A percentile compares a stretch with the other conserved stretches of the same genome.
phyloP scores from a whole-genome alignment of 2,797 vertebrate species.

The Scarus forsteni region DNA sequence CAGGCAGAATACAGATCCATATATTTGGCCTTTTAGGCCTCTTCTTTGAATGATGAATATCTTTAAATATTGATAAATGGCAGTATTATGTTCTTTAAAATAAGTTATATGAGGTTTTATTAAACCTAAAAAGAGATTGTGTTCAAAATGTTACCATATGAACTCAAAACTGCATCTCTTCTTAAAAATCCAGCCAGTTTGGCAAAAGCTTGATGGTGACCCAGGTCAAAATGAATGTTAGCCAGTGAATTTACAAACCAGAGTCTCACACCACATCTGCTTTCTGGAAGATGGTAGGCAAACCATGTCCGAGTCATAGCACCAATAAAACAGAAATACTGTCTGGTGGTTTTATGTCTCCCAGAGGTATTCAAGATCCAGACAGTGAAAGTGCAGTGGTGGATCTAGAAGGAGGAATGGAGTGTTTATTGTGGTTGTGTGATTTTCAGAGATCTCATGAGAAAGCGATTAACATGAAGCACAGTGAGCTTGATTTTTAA shows the following conservation, averaged over 20 bases:
- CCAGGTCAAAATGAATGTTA: slow-evolving; percentile 51
- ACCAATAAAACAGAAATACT: slow-evolving; percentile 29
- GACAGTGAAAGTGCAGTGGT: too few relatives aligned
- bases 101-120: neutral
- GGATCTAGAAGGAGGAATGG: too few relatives aligned
- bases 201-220: slow-evolving; percentile 9
- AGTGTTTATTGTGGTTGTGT: too few relatives aligned
- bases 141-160: neutral
- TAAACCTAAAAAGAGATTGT: too few relatives aligned
- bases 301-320: slow-evolving; percentile 49
- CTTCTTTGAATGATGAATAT: neutral
- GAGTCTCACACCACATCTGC: slow-evolving; percentile 40
- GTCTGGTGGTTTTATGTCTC: too few relatives aligned
- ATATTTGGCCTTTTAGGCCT: too few relatives aligned
- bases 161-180: neutral
- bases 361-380: too few relatives aligned
- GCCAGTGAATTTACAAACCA: slow-evolving; percentile 43
- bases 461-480: too few relatives aligned
- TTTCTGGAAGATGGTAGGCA: slow-evolving; percentile 38
- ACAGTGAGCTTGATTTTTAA: too few relatives aligned
- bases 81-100: neutral
- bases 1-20: too few relatives aligned
- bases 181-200: neutral
- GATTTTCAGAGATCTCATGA: too few relatives aligned
- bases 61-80: neutral